Percentiles rank a stretch among this genome's conserved stretches.
phyloP scores from a whole-genome alignment of 1,140 invertebrate species.

The Chymomyza costata region DNA sequence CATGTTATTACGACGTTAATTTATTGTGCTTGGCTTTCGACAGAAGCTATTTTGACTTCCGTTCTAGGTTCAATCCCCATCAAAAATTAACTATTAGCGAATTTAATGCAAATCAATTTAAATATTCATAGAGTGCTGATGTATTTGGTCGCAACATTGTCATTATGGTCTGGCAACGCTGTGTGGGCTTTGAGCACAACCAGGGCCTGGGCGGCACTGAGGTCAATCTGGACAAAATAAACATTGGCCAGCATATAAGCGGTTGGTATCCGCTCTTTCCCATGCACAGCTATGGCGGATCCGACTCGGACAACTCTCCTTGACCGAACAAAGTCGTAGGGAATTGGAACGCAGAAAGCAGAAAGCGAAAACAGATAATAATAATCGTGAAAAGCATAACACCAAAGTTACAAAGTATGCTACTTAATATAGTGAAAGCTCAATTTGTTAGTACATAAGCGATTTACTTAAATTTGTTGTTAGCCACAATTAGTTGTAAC shows the following conservation, averaged over 20 bases:
- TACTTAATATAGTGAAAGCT: constrained; percentile 45
- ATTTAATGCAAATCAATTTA: constrained; percentile 52
- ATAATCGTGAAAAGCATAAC: constrained; percentile 43
- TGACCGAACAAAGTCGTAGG: constrained; percentile 76
- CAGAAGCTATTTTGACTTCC: too few species aligned
- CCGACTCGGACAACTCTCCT: constrained; percentile 83
- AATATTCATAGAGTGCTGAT: constrained; percentile 80
- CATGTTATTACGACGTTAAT: too few species aligned
- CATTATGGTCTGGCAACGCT: constrained; percentile 93
- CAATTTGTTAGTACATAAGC: constrained; percentile 66
- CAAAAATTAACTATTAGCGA: background rate
- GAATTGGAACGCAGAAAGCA: background rate
- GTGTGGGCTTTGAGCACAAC: constrained; percentile 91
- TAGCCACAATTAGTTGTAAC: constrained; percentile 24
- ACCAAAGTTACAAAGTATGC: constrained; percentile 6
- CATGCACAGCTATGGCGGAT: constrained; percentile 82
- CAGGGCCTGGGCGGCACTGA: constrained; percentile 90
- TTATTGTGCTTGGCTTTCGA: too few species aligned
- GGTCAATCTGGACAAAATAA: constrained; percentile 86
- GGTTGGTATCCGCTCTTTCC: constrained; percentile 94
- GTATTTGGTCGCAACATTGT: constrained; percentile 82
- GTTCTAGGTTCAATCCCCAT: too few species aligned
- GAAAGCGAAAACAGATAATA: constrained; percentile 34
- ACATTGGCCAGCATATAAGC: constrained; percentile 84
- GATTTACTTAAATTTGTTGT: constrained; percentile 6